These are phyloP conservation scores for Melopsittacus undulatus DNA, from an alignment of 2,797 vertebrate genomes.

Conservation along the genomic window DNA sequence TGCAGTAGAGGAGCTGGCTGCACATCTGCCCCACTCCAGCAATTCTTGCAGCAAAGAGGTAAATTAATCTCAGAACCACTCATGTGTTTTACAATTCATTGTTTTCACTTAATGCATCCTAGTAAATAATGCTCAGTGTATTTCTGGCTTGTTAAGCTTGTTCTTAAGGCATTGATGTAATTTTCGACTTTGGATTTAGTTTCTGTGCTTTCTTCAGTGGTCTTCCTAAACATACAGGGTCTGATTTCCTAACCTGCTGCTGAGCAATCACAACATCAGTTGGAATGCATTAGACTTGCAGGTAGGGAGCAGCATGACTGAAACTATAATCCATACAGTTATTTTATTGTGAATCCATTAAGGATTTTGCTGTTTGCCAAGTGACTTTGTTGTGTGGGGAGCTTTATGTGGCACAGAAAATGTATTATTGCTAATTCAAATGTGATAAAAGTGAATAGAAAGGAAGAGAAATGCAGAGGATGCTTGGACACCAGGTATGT, in stretches of 20 bases:
- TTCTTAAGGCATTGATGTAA: conserved; percentile 2
- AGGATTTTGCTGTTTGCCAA: background rate
- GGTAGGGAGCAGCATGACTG: background rate
- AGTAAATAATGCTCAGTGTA: background rate
- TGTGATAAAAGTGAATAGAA: background rate
- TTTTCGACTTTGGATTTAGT: conserved; percentile 24
- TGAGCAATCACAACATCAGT: background rate
- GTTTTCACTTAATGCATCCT: conserved; percentile 11
- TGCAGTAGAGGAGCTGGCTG: background rate
- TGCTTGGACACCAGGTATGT: background rate
- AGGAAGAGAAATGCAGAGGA: background rate
- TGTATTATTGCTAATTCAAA: background rate
- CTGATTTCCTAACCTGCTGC: background rate
- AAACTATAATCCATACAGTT: background rate
- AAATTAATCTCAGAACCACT: conserved; percentile 32
- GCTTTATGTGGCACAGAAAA: background rate
- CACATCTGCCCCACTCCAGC: background rate
- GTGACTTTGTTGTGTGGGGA: background rate
- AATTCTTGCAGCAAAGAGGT: background rate
- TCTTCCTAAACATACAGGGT: background rate
- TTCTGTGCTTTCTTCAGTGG: background rate
- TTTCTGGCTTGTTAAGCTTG: background rate
- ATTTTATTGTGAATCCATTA: background rate
- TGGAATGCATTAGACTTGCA: background rate
- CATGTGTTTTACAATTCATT: background rate